phyloP scores from a whole-genome alignment of 2,888 invertebrate species.

The Bugula neritina region DNA sequence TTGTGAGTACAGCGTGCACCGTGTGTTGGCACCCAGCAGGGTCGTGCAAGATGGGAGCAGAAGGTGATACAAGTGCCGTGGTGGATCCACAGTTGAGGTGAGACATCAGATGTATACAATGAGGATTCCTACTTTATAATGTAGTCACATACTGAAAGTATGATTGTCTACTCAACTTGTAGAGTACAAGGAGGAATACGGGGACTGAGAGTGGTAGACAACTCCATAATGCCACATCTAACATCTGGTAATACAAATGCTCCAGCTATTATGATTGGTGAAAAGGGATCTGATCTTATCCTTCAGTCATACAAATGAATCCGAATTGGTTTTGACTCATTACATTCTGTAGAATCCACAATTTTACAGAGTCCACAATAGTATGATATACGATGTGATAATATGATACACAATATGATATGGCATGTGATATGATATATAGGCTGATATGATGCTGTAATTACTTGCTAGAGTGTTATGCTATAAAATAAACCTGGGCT shows the following conservation, averaged over 20 bases:
- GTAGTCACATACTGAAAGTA: background rate
- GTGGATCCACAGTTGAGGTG: constrained; percentile 25
- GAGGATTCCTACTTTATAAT: too few species aligned
- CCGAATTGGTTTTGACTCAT: too few species aligned
- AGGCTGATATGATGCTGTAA: too few species aligned
- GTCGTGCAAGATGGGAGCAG: constrained; percentile 25
- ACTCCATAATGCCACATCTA: constrained; percentile 68
- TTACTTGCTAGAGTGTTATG: too few species aligned
- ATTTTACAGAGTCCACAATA: too few species aligned
- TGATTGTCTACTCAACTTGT: background rate
- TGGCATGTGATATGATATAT: too few species aligned
- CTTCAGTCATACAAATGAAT: constrained; percentile 3
- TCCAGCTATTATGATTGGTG: constrained; percentile 49
- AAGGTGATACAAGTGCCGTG: constrained; percentile 3
- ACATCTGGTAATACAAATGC: constrained; percentile 64
- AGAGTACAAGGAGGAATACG: constrained; percentile 42
- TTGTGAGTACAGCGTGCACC: background rate
- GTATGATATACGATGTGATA: too few species aligned
- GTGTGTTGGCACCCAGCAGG: constrained; percentile 5
- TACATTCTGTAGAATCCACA: too few species aligned
- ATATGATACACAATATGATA: background rate
- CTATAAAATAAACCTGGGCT: too few species aligned
- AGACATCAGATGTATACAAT: too few species aligned
- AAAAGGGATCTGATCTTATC: constrained; percentile 47
- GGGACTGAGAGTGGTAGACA: constrained; percentile 66